Conservation (phyloP, 2,797 vertebrate species). For the Diplodus puntazzo region DNA sequence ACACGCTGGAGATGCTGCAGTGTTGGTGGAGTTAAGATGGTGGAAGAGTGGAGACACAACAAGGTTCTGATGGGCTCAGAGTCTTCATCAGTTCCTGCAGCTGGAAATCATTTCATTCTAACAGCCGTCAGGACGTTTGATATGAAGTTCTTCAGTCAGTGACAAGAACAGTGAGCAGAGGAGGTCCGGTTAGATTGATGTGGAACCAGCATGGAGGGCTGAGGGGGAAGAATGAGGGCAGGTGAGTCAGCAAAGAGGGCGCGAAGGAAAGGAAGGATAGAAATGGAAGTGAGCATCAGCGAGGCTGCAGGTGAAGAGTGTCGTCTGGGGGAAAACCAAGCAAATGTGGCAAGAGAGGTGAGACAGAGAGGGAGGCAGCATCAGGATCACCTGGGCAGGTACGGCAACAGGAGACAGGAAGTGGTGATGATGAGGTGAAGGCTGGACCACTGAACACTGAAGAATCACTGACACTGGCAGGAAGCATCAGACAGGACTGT, state of each 20-base stretch:
- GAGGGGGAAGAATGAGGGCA: background rate
- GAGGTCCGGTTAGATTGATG: background rate
- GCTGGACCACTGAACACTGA: too few species aligned
- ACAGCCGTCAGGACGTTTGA: background rate
- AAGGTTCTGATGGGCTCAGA: too few species aligned
- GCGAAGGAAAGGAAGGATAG: background rate
- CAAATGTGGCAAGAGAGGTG: background rate
- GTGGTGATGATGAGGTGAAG: too few species aligned
- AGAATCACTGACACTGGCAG: too few species aligned
- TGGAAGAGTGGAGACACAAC: too few species aligned
- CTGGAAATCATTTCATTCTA: slow-evolving; percentile 3
- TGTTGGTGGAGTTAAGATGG: too few species aligned
- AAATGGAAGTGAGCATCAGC: background rate
- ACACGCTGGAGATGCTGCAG: too few species aligned
- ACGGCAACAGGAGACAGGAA: too few species aligned
- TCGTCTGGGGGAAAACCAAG: background rate
- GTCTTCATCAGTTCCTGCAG: background rate
- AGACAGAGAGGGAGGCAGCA: background rate
- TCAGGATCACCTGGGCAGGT: background rate
- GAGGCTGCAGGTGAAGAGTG: background rate
- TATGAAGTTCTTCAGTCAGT: background rate
- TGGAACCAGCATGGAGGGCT: slow-evolving; percentile 1
- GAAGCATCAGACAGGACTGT: too few species aligned
- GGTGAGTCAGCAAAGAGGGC: background rate
- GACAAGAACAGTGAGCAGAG: background rate